Evolutionary conservation across 2,888 invertebrate genomes (phyloP).

Genomic region (Noctuana brunneofusca): DNA sequence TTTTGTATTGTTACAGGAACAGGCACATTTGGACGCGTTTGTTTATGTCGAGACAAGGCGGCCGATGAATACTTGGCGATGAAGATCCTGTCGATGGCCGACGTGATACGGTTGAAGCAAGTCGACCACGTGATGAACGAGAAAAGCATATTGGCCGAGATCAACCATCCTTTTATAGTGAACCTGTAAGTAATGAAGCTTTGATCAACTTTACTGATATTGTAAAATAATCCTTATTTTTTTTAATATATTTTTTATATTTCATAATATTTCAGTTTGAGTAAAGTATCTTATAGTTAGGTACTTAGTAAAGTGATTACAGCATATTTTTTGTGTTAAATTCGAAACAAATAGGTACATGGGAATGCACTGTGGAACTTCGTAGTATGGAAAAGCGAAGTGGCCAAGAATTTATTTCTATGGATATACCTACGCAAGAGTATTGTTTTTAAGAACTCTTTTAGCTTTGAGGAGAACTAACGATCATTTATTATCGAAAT

Average conservation of each 20-base stretch:
- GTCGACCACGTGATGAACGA: conserved; percentile 99
- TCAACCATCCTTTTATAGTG: conserved; percentile 97
- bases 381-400: no score
- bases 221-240: neutral
- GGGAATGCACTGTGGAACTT: no score
- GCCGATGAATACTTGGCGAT: conserved; percentile 93
- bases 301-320: no score
- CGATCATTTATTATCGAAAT: conserved; percentile 41
- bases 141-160: conserved; percentile 94
- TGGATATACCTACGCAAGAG: neutral
- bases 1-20: conserved; percentile 86
- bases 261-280: no score
- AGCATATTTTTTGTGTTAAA: no score
- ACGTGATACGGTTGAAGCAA: conserved; percentile 96
- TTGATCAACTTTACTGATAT: conserved; percentile 6
- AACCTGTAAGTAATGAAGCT: conserved; percentile 80
- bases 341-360: no score
- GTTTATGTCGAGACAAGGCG: conserved; percentile 92
- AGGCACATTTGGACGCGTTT: conserved; percentile 98
- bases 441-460: conserved; percentile 1
- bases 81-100: conserved; percentile 96
- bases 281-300: no score
- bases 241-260: no score
- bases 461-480: conserved; percentile 8
- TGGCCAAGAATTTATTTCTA: neutral